Evolutionary conservation across 2,888 invertebrate genomes (phyloP).

Genomic region (Teleiodes luculella): DNA sequence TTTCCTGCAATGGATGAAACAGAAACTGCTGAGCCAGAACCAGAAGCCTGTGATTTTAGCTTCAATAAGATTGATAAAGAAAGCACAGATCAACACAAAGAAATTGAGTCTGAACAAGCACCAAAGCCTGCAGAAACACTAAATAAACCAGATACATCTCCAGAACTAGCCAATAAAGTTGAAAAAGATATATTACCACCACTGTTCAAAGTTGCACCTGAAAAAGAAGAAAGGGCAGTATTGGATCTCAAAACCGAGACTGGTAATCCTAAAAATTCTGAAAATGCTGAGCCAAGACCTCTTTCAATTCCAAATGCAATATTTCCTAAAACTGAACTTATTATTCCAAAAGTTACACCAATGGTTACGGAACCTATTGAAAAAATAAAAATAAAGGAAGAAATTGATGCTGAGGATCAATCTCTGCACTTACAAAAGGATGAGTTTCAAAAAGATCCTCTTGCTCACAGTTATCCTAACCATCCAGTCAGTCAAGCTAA

Average conservation of each 20-base stretch:
- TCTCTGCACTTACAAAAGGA: constrained; percentile 64
- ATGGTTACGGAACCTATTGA: constrained; percentile 72
- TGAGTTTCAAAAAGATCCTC: constrained; percentile 67
- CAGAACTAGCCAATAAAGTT: constrained; percentile 53
- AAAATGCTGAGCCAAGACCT: constrained; percentile 52
- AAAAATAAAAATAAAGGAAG: constrained; percentile 74
- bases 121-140: constrained; percentile 55
- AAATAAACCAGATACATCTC: constrained; percentile 51
- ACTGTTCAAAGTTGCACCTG: constrained; percentile 47
- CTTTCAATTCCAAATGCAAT: constrained; percentile 45
- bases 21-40: constrained; percentile 74
- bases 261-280: constrained; percentile 45
- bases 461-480: constrained; percentile 64
- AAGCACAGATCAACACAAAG: constrained; percentile 58
- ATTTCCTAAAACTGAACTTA: constrained; percentile 80
- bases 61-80: constrained; percentile 69
- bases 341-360: constrained; percentile 79
- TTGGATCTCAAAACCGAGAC: constrained; percentile 67
- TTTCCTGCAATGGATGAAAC: constrained; percentile 87
- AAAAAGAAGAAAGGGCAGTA: constrained; percentile 61
- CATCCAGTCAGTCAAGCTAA: constrained; percentile 57
- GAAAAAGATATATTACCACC: constrained; percentile 62
- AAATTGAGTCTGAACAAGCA: constrained; percentile 48
- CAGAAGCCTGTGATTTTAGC: constrained; percentile 71
- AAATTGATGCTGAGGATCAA: constrained; percentile 69